Base-by-base conservation (phyloP, 2,113 vertebrate species). In the Ginglymostoma cirratum region DNA sequence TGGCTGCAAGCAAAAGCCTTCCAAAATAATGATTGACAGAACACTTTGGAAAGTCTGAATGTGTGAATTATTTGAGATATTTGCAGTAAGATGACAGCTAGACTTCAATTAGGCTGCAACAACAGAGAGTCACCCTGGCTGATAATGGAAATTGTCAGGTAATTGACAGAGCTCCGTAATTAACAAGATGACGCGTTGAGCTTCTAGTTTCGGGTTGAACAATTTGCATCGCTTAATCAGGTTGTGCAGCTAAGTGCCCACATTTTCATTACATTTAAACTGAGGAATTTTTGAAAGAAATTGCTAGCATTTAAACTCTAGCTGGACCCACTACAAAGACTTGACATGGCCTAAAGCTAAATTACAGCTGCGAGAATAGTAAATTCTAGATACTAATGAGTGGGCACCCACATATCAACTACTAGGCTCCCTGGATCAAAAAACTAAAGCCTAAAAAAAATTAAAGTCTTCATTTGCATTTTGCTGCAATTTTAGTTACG, bases 111-210 rank as follows among this genome's bases (percentile, higher is more conserved):
- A 92, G 55, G 30, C 55, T 65, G 15, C 55, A 92, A 92, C 55
- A 92, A 92, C n/a, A 92, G 55, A 66, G 61, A 65, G 30, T 65
- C 55, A 66, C 89, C 55, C 89, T 92, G 89, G 89, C 89, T 66
- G 89, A 65, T 92, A 66, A 61, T 19, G 52, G 34, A 92, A 65
- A 92, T 92, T 92, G 89, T 38, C 55, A 5, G 27, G 61, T 90
- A 90, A 90, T 90, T 90, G 30, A 90, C 24, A 34, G 34, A 65
- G 15, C 55, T 92, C 55, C 61, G n/a, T 66, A 65, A 66, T 92
- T 92, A 92, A 92, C 55, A 92, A 61, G 38, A 38, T 66, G 34
- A 92, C 15, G 55, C 30, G 38, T 55, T 66, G 52, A 92, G 34
- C 17, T 92, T n/a, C 55, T 19, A 23, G 52, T 55, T 90, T 90